These are phyloP conservation scores for Cheirogaleus medius DNA, from an alignment of 2,113 vertebrate genomes.

Conservation along the genomic window DNA sequence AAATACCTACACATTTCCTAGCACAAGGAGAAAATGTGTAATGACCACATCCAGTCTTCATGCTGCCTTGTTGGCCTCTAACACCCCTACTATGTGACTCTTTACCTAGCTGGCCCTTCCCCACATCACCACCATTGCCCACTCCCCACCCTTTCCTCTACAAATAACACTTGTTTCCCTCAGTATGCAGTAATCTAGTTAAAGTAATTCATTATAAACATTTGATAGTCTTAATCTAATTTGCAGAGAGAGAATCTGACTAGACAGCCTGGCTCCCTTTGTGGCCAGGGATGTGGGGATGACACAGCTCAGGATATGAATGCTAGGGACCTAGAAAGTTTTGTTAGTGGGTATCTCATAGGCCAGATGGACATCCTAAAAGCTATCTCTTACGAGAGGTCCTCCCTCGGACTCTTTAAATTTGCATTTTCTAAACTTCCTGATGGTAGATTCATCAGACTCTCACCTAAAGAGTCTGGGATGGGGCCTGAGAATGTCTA, in stretches of 20 bases:
- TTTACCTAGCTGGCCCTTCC: background rate
- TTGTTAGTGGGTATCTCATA: background rate
- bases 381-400: background rate
- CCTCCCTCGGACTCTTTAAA: background rate
- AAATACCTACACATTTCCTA: background rate
- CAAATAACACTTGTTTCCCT: background rate
- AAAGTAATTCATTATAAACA: background rate
- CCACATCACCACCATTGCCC: background rate
- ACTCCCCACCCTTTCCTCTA: background rate
- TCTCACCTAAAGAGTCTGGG: background rate
- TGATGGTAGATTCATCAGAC: background rate
- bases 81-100: background rate
- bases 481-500: background rate
- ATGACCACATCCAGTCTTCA: background rate
- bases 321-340: background rate
- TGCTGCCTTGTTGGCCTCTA: background rate
- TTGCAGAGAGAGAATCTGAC: background rate
- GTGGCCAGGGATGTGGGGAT: background rate
- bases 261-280: background rate
- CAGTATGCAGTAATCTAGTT: background rate
- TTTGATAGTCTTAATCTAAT: background rate
- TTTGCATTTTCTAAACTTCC: background rate
- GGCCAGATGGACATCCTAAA: background rate
- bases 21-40: background rate
- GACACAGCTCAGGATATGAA: background rate